Base-by-base conservation (phyloP, 2,113 vertebrate species). In the Cottus gobio region DNA sequence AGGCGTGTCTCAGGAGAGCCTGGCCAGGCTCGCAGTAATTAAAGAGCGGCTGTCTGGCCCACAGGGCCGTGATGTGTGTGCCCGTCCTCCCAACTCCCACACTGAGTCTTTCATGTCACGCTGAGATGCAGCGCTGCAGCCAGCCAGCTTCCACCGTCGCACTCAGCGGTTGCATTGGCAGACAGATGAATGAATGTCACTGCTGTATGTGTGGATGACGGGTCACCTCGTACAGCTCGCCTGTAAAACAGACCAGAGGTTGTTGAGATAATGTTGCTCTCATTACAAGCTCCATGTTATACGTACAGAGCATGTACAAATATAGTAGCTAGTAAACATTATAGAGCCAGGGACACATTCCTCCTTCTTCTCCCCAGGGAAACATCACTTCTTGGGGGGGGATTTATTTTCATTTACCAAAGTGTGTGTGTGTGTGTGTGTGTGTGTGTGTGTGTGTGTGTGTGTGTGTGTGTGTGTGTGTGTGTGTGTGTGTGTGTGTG, bases 1-100 rank as follows among this genome's bases (percentile, higher is more conserved):
- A 92, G 94, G 91, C 91, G 84, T 90, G 90, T 91, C 92, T 93
- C 90, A 78, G 89, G 92, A 93, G 92, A 91, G 89, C 71, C 77
- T 83, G 79, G 79, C 89, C 81, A 77, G 87, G 88, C 91, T 77
- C 60, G 30, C 84, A 71, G 91, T 93, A 93, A 94, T 95, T 94
- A 94, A 88, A 94, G 94, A 91, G 93, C 67, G 83, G 87, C 85
- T 75, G 90, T 92, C 88, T 91, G 87, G 91, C 80, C 89, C 87
- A 83, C 86, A 84, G 77, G 86, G 88, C 88, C 78, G 80, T 66
- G 74, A 84, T 91, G 90, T 89, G 91, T 90, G 82, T 75, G 84
- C 80, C 84, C 67, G 62, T 89, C 74, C 77, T 87, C 77, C 20
- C 77, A 82, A 67, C 85, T 91, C 83, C 90, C 87, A 90, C 91